Percentiles rank a stretch among this genome's conserved stretches.
Conservation (phyloP, 2,888 invertebrate species). For the Drosophila mimica region DNA sequence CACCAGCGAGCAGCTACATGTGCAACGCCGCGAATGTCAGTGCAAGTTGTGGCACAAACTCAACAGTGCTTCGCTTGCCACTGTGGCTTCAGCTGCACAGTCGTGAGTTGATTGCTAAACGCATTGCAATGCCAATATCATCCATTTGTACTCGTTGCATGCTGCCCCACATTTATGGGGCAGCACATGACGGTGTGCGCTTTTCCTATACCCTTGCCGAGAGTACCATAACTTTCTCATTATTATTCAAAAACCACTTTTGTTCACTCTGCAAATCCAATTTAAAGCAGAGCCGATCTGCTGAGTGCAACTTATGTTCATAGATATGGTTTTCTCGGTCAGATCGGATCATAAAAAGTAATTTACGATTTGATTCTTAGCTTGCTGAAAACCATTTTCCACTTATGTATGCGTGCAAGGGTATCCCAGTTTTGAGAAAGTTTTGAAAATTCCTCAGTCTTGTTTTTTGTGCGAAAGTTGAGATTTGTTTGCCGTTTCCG, state of each 20-base stretch:
- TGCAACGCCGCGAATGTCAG: slow-evolving; percentile 62
- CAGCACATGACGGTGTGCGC: slow-evolving; percentile 20
- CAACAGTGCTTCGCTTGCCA: slow-evolving; percentile 26
- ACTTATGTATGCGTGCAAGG: not conserved
- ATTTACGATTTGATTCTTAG: not conserved
- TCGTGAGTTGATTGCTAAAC: slow-evolving; percentile 77
- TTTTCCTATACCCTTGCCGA: slow-evolving; percentile 19
- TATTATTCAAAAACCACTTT: not conserved
- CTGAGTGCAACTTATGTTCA: not conserved
- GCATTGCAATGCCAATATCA: slow-evolving; percentile 65
- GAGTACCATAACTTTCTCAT: not conserved
- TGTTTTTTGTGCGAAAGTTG: slow-evolving; percentile 20
- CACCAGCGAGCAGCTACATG: slow-evolving; percentile 25
- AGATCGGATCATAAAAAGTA: not conserved
- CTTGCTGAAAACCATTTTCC: not conserved
- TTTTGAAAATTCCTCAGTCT: not conserved
- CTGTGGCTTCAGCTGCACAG: slow-evolving; percentile 49
- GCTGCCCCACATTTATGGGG: slow-evolving; percentile 33
- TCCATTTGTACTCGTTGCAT: slow-evolving; percentile 20
- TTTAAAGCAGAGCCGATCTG: not conserved
- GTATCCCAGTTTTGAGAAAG: not conserved
- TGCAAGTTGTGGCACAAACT: slow-evolving; percentile 26
- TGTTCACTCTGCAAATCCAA: not conserved
- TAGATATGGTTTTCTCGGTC: not conserved
- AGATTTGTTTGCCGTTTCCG: slow-evolving; percentile 68